Evolutionary conservation across 2,797 vertebrate genomes (phyloP).

Genomic region (Choloepus didactylus): DNA sequence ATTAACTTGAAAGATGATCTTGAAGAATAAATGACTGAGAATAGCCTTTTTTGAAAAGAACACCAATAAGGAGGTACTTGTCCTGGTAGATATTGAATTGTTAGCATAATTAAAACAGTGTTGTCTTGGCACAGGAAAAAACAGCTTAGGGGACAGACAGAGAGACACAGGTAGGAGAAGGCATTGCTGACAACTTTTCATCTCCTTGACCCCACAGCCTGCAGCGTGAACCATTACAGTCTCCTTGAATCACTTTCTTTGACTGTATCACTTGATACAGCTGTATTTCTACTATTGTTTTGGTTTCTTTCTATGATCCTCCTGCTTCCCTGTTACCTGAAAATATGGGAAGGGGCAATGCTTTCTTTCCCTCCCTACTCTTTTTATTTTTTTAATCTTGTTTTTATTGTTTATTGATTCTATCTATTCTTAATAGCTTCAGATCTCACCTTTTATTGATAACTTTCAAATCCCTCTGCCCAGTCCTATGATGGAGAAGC

Average conservation of each 20-base stretch:
- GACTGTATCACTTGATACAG: neutral
- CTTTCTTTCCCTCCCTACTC: neutral
- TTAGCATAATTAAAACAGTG: neutral
- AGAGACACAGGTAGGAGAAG: neutral
- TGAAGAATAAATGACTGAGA: neutral
- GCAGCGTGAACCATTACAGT: neutral
- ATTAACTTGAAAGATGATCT: conserved; percentile 18
- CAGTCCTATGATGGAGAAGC: neutral
- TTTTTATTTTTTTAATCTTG: conserved; percentile 28
- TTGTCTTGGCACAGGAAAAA: neutral
- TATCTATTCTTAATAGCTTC: neutral
- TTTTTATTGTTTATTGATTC: too few species aligned
- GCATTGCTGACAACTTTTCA: neutral
- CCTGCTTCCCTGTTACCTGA: neutral
- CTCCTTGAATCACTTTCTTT: neutral
- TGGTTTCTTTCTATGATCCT: neutral
- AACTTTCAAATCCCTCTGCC: neutral
- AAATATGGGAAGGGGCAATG: neutral
- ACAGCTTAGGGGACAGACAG: neutral
- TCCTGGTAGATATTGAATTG: neutral
- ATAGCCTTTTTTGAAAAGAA: conserved; percentile 44
- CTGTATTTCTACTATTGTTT: neutral
- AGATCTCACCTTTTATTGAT: neutral
- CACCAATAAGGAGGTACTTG: neutral
- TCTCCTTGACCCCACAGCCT: neutral